A percentile compares a stretch with the other conserved stretches of the same genome.
These are phyloP conservation scores for Lasiurus borealis DNA, from an alignment of 2,113 vertebrate species.

Conservation along the genomic window DNA sequence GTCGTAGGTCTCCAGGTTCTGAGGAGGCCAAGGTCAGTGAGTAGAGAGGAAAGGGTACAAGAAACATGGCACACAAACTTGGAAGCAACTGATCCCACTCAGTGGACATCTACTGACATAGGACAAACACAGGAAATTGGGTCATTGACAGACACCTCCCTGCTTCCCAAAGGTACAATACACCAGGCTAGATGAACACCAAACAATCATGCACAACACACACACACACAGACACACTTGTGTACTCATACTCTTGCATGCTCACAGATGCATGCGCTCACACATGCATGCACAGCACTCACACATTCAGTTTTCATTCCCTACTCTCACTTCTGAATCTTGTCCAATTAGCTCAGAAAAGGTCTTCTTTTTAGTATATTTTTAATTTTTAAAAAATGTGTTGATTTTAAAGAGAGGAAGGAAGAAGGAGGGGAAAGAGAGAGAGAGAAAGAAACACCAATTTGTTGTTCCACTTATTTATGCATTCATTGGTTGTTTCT, in stretches of 20 bases:
- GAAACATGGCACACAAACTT: background rate
- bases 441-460: background rate
- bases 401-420: background rate
- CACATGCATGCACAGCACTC: background rate
- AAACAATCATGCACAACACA: background rate
- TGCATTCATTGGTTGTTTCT: background rate
- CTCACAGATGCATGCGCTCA: background rate
- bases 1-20: background rate
- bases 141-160: background rate
- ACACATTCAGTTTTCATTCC: background rate
- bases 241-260: background rate
- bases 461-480: background rate
- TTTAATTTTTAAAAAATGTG: background rate
- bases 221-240: background rate
- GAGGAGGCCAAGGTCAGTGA: background rate
- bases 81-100: background rate
- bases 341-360: conserved; percentile 20
- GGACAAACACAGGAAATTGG: background rate
- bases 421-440: background rate
- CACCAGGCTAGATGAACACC: background rate
- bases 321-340: background rate
- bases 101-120: background rate
- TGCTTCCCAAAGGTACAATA: background rate
- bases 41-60: background rate
- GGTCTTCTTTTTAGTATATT: background rate